Percentiles rank a stretch among this genome's conserved stretches.
These are phyloP conservation scores for Megalurothrips usitatus DNA, from an alignment of 2,888 invertebrate species.

Conservation along the genomic window DNA sequence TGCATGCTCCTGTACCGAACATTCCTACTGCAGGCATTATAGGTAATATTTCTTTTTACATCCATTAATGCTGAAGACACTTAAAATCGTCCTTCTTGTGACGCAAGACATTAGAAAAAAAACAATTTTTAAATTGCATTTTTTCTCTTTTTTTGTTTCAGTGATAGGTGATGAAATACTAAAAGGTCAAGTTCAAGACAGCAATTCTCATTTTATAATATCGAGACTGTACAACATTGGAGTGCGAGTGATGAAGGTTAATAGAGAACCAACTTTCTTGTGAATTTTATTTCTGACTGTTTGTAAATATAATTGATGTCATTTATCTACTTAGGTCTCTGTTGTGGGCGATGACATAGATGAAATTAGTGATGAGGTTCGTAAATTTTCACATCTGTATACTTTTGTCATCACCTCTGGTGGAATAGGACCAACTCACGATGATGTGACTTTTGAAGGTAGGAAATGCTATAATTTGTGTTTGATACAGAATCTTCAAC, in stretches of 20 bases:
- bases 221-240: slow-evolving; percentile 52
- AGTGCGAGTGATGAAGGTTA: slow-evolving; percentile 50
- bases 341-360: slow-evolving; percentile 62
- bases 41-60: not conserved
- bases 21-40: not conserved
- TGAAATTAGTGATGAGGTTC: slow-evolving; percentile 60
- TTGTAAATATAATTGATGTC: not conserved
- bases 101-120: not conserved
- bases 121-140: not conserved
- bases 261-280: not conserved
- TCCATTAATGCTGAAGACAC: not conserved
- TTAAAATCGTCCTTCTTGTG: not conserved
- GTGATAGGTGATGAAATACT: slow-evolving; percentile 66
- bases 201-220: slow-evolving; percentile 56
- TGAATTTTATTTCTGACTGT: not conserved
- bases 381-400: slow-evolving; percentile 54
- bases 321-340: slow-evolving; percentile 44
- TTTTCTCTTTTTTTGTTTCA: slow-evolving; percentile 39
- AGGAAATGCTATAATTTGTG: not conserved
- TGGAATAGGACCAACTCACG: slow-evolving; percentile 45
- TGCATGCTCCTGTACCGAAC: not conserved
- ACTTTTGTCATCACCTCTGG: slow-evolving; percentile 69
- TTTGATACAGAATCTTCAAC: not conserved
- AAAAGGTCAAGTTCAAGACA: slow-evolving; percentile 59
- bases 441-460: slow-evolving; percentile 13